Evolutionary conservation across 1,140 invertebrate genomes (phyloP).

Genomic region (Drosophila carrolli): DNA sequence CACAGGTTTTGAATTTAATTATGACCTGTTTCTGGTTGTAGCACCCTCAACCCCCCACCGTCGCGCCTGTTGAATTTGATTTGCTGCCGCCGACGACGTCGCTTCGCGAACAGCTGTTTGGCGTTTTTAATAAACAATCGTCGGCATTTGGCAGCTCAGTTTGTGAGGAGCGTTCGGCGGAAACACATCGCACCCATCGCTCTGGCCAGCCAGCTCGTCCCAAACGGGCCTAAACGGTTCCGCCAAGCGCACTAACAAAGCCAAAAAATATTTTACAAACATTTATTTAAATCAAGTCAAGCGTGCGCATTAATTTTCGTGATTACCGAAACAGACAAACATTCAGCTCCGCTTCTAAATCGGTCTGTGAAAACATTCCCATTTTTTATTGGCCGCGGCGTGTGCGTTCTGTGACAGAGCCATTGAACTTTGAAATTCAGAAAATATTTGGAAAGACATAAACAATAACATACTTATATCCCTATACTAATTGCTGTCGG

Average conservation of each 20-base stretch:
- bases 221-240: constrained; percentile 56
- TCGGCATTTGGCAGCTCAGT: constrained; percentile 58
- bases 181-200: constrained; percentile 60
- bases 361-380: constrained; percentile 11
- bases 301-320: constrained; percentile 20
- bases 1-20: constrained; percentile 55
- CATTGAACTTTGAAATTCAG: constrained; percentile 45
- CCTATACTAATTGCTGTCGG: constrained; percentile 19
- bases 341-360: constrained; percentile 5
- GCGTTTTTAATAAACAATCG: constrained; percentile 75
- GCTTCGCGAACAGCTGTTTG: constrained; percentile 67
- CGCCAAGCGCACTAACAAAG: constrained; percentile 16
- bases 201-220: constrained; percentile 54
- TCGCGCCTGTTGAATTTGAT: constrained; percentile 50
- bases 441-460: constrained; percentile 36
- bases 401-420: constrained; percentile 40
- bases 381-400: constrained; percentile 39
- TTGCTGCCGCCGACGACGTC: constrained; percentile 33
- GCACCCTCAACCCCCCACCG: background rate
- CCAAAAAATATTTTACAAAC: background rate
- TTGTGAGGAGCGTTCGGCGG: constrained; percentile 68
- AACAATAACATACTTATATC: constrained; percentile 14
- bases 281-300: background rate
- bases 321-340: constrained; percentile 21
- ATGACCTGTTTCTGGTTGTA: constrained; percentile 60